Conservation (phyloP, 2,888 invertebrate species). For the Thecophora atra region DNA sequence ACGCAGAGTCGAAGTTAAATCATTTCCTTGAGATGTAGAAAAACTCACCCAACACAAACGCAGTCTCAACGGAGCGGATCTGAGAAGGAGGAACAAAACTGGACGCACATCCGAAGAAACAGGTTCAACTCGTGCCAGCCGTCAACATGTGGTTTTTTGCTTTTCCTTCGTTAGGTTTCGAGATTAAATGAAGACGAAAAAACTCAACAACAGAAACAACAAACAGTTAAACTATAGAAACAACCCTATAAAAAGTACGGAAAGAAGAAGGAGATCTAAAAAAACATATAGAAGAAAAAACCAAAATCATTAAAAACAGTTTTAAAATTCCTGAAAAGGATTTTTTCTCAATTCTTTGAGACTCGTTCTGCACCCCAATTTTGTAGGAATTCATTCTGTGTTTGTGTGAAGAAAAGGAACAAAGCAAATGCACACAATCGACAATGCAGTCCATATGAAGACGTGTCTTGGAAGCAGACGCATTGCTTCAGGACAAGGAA, state of each 20-base stretch:
- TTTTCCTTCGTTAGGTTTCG: background rate
- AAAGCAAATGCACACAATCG: background rate
- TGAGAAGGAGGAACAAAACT: background rate
- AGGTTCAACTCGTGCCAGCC: slow-evolving; percentile 37
- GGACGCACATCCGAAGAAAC: slow-evolving; percentile 6
- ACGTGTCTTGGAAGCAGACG: background rate
- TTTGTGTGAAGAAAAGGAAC: background rate
- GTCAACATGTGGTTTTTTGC: slow-evolving; percentile 7
- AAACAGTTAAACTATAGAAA: background rate
- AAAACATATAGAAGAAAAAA: background rate
- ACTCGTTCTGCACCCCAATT: background rate
- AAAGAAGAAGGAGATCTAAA: background rate
- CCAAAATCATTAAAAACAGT: background rate
- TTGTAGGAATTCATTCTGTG: too few species aligned
- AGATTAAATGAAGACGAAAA: too few species aligned
- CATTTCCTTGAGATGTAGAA: slow-evolving; percentile 23
- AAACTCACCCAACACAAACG: background rate
- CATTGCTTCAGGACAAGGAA: background rate
- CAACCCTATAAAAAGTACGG: background rate
- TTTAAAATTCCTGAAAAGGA: slow-evolving; percentile 5
- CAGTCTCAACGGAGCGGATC: slow-evolving; percentile 12
- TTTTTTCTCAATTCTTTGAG: background rate
- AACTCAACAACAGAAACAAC: background rate
- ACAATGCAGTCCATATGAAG: background rate
- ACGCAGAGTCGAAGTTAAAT: slow-evolving; percentile 23